A percentile compares a stretch with the other conserved stretches of the same genome.
phyloP scores from a whole-genome alignment of 2,113 vertebrate species.

The Capreolus pygargus region DNA sequence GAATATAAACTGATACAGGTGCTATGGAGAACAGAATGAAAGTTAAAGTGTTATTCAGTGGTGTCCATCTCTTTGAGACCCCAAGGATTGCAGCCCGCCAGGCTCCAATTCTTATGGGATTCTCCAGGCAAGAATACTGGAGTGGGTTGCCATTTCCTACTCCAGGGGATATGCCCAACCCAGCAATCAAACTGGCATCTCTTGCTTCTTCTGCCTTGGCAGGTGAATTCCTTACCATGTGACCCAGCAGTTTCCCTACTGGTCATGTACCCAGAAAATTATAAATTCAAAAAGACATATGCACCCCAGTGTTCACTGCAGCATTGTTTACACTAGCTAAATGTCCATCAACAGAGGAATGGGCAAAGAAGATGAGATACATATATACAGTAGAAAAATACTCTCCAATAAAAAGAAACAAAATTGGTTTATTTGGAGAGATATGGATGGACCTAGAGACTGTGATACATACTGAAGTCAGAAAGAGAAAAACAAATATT shows the following conservation, averaged over 20 bases:
- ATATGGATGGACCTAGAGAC: neutral
- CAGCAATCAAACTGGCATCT: neutral
- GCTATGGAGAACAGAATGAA: neutral
- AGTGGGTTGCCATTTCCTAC: neutral
- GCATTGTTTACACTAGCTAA: neutral
- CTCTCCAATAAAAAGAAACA: neutral
- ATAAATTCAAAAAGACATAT: neutral
- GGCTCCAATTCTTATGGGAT: neutral
- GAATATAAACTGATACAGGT: neutral
- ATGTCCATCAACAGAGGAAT: neutral
- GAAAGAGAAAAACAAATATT: neutral
- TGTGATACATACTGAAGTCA: neutral
- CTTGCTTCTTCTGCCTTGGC: neutral
- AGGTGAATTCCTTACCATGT: neutral
- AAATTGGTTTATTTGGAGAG: neutral
- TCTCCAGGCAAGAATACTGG: neutral
- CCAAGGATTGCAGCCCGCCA: fast-evolving
- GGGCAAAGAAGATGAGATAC: neutral
- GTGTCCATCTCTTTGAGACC: neutral
- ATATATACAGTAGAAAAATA: neutral
- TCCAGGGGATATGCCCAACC: neutral
- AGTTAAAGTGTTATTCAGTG: neutral
- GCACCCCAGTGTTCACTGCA: neutral
- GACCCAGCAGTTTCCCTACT: neutral
- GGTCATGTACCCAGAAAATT: neutral